phyloP scores from a whole-genome alignment of 2,888 invertebrate species.

The Diadromus collaris region DNA sequence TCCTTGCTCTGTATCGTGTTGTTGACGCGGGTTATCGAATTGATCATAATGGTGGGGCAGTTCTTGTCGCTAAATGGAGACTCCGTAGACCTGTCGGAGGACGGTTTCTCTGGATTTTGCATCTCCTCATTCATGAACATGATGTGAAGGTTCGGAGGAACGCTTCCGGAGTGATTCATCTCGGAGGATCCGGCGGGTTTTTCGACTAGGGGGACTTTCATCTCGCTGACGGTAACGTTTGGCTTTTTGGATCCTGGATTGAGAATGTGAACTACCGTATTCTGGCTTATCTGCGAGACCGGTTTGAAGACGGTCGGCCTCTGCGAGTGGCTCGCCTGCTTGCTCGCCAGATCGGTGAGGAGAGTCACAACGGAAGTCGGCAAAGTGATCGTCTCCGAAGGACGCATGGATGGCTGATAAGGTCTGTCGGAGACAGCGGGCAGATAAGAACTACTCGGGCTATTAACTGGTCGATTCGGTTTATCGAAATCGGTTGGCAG shows the following conservation, averaged over 20 bases:
- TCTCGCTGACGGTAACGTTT: slow-evolving; percentile 66
- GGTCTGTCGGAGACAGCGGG: not conserved
- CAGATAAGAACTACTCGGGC: not conserved
- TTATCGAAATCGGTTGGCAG: not conserved
- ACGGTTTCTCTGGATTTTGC: slow-evolving; percentile 51
- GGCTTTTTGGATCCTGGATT: slow-evolving; percentile 70
- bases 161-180: slow-evolving; percentile 27
- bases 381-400: slow-evolving; percentile 47
- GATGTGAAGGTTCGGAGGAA: slow-evolving; percentile 74
- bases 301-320: slow-evolving; percentile 62
- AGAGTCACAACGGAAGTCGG: slow-evolving; percentile 53
- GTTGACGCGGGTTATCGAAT: slow-evolving; percentile 76
- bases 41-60: slow-evolving; percentile 78
- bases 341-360: slow-evolving; percentile 49
- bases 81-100: slow-evolving; percentile 39
- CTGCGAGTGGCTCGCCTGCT: slow-evolving; percentile 32
- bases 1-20: slow-evolving; percentile 82
- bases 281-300: slow-evolving; percentile 72
- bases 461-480: slow-evolving; percentile 14
- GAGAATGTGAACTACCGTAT: slow-evolving; percentile 75
- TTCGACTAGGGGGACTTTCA: slow-evolving; percentile 47
- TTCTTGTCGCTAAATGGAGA: slow-evolving; percentile 61
- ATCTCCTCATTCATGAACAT: slow-evolving; percentile 72
- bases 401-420: slow-evolving; percentile 11
- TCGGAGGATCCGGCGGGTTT: slow-evolving; percentile 21